Base-by-base conservation (phyloP, 2,797 vertebrate genomes). In the Malacoraja senta region DNA sequence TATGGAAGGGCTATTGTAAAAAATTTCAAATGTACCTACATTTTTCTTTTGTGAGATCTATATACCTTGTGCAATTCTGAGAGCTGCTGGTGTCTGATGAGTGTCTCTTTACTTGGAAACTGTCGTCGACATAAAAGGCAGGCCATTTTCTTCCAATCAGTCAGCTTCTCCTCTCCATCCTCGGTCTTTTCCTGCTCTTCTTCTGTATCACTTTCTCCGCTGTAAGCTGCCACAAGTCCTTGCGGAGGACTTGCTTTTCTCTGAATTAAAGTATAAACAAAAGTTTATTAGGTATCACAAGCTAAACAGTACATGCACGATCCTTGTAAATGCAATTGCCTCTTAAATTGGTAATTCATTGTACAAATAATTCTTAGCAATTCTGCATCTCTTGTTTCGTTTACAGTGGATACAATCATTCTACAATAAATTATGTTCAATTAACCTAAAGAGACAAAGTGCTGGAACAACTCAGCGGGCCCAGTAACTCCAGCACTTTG, bases 31-130 rank as follows among this genome's bases (percentile, higher is more conserved):
- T 8, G 6, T 63, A 88, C 3, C n/a, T 32, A 88, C n/a, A 32
- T 9, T 68, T 88, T 65, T 68, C 8, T n/a, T n/a, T 76, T 92
- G 90, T 13, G n/a, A 76, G 71, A 93, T 19, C 19, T 84, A 4
- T 15, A 35, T 96, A 99, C 99, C 98, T 99, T 99, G 96, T 99
- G 99, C 26, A 99, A 96, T 94, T 99, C 98, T 0, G 99, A 99
- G 17, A 99, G 97, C 94, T 99, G 99, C 94, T 99, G 99, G 94
- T 99, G 99, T 93, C 99, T 96, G 93, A 98, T 93, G 15, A 99
- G 95, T 84, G 97, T 96, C 26, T 99, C 99, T 96, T 97, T 99
- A 95, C 97, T 99, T 72, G 99, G 99, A 94, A 99, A 99, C 93
- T 99, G 98, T 93, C 99, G 97, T 95, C 99, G 97, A 94, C 99